phyloP scores from a whole-genome alignment of 2,113 vertebrate species.

The Chionis minor region DNA sequence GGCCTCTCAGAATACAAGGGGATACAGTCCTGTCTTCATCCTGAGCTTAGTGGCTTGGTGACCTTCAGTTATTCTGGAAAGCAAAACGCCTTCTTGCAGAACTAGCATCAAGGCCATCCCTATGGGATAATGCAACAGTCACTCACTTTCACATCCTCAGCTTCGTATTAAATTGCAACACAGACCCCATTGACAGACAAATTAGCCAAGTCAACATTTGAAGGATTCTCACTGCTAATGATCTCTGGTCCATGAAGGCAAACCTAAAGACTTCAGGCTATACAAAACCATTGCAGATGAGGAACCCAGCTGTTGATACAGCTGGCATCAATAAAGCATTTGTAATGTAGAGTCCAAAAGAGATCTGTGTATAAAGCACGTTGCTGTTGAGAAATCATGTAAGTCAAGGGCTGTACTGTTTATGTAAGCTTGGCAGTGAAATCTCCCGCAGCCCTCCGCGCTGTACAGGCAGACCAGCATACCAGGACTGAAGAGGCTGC shows the following conservation, averaged over 20 bases:
- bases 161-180: background rate
- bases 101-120: background rate
- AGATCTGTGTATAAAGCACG: background rate
- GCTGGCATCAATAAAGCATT: slow-evolving; percentile 50
- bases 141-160: background rate
- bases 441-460: background rate
- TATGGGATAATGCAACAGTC: background rate
- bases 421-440: background rate
- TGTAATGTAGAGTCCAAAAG: slow-evolving; percentile 20
- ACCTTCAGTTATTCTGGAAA: background rate
- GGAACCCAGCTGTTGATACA: slow-evolving; percentile 52
- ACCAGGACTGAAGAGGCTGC: background rate
- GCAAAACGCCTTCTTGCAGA: background rate
- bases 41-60: background rate
- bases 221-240: slow-evolving; percentile 41
- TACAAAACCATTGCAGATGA: slow-evolving; percentile 37
- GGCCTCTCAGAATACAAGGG: background rate
- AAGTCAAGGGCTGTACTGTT: slow-evolving; percentile 35
- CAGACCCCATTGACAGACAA: slow-evolving; percentile 32
- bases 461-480: background rate
- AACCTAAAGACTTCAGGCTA: slow-evolving; percentile 56
- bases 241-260: slow-evolving; percentile 53
- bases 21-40: background rate
- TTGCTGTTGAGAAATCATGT: slow-evolving; percentile 12
- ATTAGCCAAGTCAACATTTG: slow-evolving; percentile 58